Conservation (phyloP, 2,797 vertebrate species). For the Pantherophis alleghaniensis region DNA sequence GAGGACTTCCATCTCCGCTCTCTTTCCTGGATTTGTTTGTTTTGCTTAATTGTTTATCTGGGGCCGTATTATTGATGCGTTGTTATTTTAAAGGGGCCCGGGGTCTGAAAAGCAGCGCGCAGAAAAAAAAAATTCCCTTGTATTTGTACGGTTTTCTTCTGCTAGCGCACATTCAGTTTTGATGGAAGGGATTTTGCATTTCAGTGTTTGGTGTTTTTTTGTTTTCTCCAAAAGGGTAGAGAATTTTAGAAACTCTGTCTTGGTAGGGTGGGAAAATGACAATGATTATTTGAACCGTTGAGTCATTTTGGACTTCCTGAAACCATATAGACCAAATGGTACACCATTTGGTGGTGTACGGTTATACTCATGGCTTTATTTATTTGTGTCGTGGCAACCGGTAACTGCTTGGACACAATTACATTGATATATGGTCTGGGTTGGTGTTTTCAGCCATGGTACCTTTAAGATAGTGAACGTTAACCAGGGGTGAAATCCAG, state of each 20-base stretch:
- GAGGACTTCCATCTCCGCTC: conserved; percentile 36
- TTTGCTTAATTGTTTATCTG: conserved; percentile 28
- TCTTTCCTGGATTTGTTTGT: conserved; percentile 32
- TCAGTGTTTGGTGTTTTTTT: background rate
- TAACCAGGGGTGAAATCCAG: too few species aligned
- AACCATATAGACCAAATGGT: background rate
- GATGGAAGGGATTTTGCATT: background rate
- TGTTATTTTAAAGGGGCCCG: background rate
- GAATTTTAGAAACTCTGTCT: background rate
- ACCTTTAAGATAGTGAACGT: too few species aligned
- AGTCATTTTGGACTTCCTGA: background rate
- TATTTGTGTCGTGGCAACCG: too few species aligned
- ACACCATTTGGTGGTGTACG: background rate
- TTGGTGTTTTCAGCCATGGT: too few species aligned
- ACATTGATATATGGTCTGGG: too few species aligned
- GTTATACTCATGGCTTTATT: too few species aligned
- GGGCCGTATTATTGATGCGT: background rate
- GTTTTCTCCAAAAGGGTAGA: background rate
- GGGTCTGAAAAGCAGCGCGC: background rate
- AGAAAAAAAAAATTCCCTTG: background rate
- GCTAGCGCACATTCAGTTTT: background rate
- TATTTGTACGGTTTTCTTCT: background rate
- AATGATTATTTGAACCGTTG: background rate
- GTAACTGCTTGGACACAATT: too few species aligned
- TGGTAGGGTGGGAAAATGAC: background rate